These are phyloP conservation scores for Tupiocoris notatus DNA, from an alignment of 2,888 invertebrate species.

Conservation along the genomic window DNA sequence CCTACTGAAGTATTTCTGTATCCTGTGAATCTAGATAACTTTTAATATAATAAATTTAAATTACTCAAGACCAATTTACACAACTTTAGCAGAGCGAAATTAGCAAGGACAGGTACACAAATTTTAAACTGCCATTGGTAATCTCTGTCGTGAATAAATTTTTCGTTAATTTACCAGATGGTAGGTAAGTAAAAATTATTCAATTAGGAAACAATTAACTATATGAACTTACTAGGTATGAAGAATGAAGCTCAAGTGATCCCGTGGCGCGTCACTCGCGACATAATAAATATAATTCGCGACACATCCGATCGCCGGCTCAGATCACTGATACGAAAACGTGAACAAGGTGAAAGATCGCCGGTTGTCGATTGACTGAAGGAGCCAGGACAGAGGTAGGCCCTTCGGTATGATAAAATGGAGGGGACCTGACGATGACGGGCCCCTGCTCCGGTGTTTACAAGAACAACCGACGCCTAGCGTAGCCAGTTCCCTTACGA, in stretches of 20 bases:
- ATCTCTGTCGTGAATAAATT: too few species aligned
- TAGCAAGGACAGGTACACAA: too few species aligned
- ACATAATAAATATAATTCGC: constrained; percentile 10
- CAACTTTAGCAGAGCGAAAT: too few species aligned
- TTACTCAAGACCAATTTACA: too few species aligned
- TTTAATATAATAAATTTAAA: too few species aligned
- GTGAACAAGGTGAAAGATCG: not conserved
- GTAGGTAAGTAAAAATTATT: too few species aligned
- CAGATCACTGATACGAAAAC: not conserved
- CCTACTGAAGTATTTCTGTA: too few species aligned
- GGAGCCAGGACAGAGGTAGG: not conserved
- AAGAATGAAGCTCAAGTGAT: constrained; percentile 30
- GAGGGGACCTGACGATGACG: not conserved
- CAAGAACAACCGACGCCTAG: not conserved
- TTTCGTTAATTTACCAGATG: too few species aligned
- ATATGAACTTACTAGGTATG: too few species aligned
- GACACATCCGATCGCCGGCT: not conserved
- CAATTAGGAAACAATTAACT: too few species aligned
- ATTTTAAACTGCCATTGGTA: too few species aligned
- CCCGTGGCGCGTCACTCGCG: constrained; percentile 29
- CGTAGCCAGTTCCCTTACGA: not conserved
- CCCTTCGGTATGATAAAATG: not conserved
- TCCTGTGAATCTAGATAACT: too few species aligned
- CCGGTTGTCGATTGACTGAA: constrained; percentile 29
- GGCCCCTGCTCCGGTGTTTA: not conserved